Percentiles rank a stretch among this genome's conserved stretches.
Evolutionary conservation across 2,888 invertebrate species (phyloP).

Genomic region (Lasius platythorax): DNA sequence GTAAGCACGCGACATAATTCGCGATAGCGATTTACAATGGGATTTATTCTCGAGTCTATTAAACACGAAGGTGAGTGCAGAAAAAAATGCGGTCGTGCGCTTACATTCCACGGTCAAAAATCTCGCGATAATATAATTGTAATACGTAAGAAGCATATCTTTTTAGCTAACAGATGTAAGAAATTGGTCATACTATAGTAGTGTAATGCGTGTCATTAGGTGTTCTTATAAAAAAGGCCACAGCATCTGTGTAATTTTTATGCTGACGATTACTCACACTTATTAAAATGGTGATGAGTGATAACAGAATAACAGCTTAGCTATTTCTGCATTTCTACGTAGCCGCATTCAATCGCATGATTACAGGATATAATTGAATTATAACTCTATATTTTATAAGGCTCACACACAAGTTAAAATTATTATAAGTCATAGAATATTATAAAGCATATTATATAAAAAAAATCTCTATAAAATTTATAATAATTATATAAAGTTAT

Average conservation of each 20-base stretch:
- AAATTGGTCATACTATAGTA: background rate
- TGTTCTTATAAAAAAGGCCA: background rate
- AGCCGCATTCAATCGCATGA: background rate
- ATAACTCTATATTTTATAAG: background rate
- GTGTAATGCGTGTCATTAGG: background rate
- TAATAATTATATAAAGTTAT: background rate
- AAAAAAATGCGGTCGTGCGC: background rate
- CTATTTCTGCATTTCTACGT: conserved; percentile 29
- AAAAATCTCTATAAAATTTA: background rate
- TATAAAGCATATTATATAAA: background rate
- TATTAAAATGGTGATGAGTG: conserved; percentile 9
- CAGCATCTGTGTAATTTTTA: background rate
- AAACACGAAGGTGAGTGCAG: background rate
- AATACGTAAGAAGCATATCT: background rate
- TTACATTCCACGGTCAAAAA: background rate
- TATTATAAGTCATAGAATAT: background rate
- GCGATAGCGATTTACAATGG: background rate
- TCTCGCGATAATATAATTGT: background rate
- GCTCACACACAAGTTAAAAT: background rate
- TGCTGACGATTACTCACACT: background rate
- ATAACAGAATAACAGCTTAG: conserved; percentile 9
- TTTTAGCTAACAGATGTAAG: background rate
- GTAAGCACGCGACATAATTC: conserved; percentile 5
- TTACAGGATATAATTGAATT: background rate
- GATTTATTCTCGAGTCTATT: background rate